Conservation (phyloP, 2,888 invertebrate genomes). For the Stenchaetothrips biformis region DNA sequence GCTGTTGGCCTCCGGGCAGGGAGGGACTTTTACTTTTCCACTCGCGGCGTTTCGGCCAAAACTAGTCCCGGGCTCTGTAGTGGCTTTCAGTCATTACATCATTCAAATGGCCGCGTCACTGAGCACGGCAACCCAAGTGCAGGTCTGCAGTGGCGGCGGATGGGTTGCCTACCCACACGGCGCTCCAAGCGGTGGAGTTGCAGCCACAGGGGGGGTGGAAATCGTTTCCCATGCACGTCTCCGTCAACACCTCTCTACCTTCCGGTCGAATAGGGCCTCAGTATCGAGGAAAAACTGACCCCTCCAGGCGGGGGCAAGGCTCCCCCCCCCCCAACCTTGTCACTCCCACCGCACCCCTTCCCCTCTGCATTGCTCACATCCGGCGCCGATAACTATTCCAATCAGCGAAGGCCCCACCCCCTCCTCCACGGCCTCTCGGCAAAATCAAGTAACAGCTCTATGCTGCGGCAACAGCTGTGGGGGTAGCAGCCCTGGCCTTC, state of each 20-base stretch:
- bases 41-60: too few relatives aligned
- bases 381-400: slow-evolving; percentile 16
- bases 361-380: background rate
- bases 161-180: slow-evolving; percentile 14
- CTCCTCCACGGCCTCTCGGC: background rate
- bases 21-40: too few relatives aligned
- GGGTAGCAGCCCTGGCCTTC: background rate
- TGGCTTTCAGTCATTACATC: too few relatives aligned
- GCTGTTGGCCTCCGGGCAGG: too few relatives aligned
- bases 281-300: too few relatives aligned
- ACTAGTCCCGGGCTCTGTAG: too few relatives aligned
- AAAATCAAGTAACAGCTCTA: too few relatives aligned
- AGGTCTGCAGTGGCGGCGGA: background rate
- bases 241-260: background rate
- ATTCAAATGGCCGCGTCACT: too few relatives aligned
- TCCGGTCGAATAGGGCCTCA: background rate
- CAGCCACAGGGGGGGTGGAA: background rate
- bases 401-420: background rate
- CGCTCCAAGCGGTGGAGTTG: background rate
- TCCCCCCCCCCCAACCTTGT: background rate
- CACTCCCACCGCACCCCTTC: background rate
- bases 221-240: background rate
- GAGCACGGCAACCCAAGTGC: too few relatives aligned
- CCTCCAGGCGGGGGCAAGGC: too few relatives aligned
- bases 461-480: too few relatives aligned